A percentile compares a stretch with the other conserved stretches of the same genome.
Conservation (phyloP, 2,797 vertebrate species). For the Anguilla pacifica region DNA sequence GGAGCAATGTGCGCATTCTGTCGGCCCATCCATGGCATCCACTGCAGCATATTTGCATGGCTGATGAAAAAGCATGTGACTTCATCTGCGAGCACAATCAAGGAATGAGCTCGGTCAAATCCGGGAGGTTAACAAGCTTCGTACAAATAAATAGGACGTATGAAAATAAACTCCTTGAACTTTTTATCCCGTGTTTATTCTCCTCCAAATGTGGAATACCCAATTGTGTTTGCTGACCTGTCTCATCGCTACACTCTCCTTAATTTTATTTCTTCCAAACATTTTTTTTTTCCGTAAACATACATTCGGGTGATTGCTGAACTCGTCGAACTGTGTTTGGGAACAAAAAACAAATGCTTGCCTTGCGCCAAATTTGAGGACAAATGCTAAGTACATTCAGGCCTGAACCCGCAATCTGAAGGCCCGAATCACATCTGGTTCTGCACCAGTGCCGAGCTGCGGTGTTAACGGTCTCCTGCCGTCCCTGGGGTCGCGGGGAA, state of each 20-base stretch:
- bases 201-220: not conserved
- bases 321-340: not conserved
- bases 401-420: not conserved
- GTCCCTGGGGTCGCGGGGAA: not conserved
- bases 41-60: not conserved
- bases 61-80: not conserved
- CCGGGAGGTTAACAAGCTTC: not conserved
- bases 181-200: not conserved
- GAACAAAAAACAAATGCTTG: not conserved
- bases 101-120: too few species aligned
- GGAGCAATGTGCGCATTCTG: not conserved
- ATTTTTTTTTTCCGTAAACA: conserved; percentile 7
- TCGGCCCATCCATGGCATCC: not conserved
- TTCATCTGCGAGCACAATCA: not conserved
- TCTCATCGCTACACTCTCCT: not conserved
- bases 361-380: not conserved
- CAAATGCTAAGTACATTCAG: not conserved
- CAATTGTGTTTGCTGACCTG: not conserved
- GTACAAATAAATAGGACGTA: not conserved
- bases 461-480: not conserved
- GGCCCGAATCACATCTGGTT: not conserved
- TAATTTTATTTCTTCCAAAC: conserved; percentile 9
- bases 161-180: not conserved
- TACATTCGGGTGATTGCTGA: not conserved
- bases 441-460: not conserved